Evolutionary conservation across 1,140 invertebrate species (phyloP), one percentile per base, ranked within the genome.

Genomic region (Nautilus pompilius): DNA sequence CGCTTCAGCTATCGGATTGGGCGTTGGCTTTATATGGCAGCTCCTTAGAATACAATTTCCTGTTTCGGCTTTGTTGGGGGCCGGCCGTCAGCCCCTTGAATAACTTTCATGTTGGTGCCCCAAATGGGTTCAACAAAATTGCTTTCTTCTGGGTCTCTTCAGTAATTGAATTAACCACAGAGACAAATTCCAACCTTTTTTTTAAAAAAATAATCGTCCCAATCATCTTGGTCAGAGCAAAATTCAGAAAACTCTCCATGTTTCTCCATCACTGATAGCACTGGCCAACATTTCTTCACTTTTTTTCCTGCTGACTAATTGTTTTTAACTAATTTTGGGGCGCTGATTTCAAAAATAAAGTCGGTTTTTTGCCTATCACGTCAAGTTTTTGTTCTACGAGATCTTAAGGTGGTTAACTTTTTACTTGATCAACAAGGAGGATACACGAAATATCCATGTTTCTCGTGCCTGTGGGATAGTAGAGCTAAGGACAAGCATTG

Each of bases 11-110:
- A 30, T n/a, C 46, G 2, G 60, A 66, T n/a, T n/a, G 13, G 66
- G 68, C 26, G 41, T 48, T 20, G 68, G 71, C 22, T 63, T 22
- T n/a, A 58, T 17, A 64, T 70, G 62, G 20, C 63, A 32, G 15
- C 64, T 51, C 0, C 68, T 30, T 20, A 68, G 30, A 5, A 60
- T 45, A 20, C 59, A 41, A 41, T 36, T 36, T 62, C 60, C 5
- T 53, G 53, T 8, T 29, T 54, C 5, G 69, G 66, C 26, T 65
- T 65, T 2, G 13, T 22, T 24, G 68, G 62, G 5, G 58, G 49
- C 20, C n/a, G n/a, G n/a, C n/a, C n/a, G 29, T 28, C 24, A 67
- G 58, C 62, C 58, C 54, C 2, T 62, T 65, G 3, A 70, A 58
- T 24, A 68, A 22, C 34, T 62, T 63, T 26, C n/a, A 60, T 68